Percentiles rank a stretch among this genome's conserved stretches.
Evolutionary conservation across 2,797 vertebrate genomes (phyloP).

Genomic region (Oryzias dopingdopingensis): DNA sequence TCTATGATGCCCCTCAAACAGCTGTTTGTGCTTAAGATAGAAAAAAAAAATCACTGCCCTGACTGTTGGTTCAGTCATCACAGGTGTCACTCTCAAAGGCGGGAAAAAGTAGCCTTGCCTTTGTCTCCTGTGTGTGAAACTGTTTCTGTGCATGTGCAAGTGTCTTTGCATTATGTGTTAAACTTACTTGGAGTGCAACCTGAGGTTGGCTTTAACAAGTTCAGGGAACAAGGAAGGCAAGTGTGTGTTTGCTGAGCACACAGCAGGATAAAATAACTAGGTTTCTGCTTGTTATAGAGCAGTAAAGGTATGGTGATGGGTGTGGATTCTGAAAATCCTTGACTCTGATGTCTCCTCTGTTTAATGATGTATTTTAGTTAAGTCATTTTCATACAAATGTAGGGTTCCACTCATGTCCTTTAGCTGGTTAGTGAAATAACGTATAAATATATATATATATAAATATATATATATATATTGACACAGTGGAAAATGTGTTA

Average conservation of each 20-base stretch:
- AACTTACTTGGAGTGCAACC: constrained; percentile 29
- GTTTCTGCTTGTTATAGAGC: constrained; percentile 12
- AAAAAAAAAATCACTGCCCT: constrained; percentile 17
- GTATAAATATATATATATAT: too few species aligned
- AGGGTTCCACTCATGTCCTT: too few species aligned
- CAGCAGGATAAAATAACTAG: constrained; percentile 13
- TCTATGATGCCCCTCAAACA: constrained; percentile 35
- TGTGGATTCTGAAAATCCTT: constrained; percentile 6
- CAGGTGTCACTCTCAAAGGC: constrained; percentile 35
- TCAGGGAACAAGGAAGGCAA: constrained; percentile 10
- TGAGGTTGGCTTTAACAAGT: constrained; percentile 40
- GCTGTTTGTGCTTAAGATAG: constrained; percentile 35
- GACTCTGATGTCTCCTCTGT: neutral
- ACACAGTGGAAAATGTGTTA: too few species aligned
- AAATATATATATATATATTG: too few species aligned
- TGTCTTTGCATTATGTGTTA: constrained; percentile 15
- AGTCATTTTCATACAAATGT: too few species aligned
- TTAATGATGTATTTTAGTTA: neutral
- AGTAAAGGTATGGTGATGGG: neutral
- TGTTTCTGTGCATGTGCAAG: neutral
- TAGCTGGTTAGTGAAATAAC: too few species aligned
- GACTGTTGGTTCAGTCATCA: constrained; percentile 34
- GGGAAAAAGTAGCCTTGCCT: constrained; percentile 28
- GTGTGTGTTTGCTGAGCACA: constrained; percentile 8
- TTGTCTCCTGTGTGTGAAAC: constrained; percentile 4